These are phyloP conservation scores for Hylaea fasciaria DNA, from an alignment of 2,888 invertebrate genomes.

Conservation along the genomic window DNA sequence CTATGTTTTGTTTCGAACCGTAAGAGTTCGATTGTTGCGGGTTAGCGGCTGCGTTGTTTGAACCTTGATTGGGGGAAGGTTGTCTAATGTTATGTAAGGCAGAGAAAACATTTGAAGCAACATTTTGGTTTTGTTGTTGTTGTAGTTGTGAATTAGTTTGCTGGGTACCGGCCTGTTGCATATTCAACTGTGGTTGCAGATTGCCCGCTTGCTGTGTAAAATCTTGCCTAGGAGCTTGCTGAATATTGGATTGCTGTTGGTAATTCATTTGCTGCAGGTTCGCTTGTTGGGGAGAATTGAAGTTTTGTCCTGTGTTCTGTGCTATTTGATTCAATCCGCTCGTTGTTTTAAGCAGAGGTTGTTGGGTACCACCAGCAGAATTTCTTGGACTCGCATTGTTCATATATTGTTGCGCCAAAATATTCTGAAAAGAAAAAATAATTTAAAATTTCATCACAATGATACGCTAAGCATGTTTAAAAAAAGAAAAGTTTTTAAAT, in stretches of 20 bases:
- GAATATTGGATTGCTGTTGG: slow-evolving; percentile 50
- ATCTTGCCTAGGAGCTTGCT: slow-evolving; percentile 29
- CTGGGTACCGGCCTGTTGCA: slow-evolving; percentile 27
- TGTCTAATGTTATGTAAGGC: slow-evolving; percentile 28
- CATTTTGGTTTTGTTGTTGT: slow-evolving; percentile 29
- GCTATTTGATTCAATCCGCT: slow-evolving; percentile 16
- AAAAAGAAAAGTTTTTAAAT: not conserved
- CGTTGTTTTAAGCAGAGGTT: slow-evolving; percentile 7
- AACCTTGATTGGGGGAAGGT: slow-evolving; percentile 26
- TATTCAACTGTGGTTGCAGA: slow-evolving; percentile 31
- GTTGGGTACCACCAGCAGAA: slow-evolving; percentile 16
- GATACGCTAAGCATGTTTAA: no score
- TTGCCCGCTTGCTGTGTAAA: slow-evolving; percentile 28
- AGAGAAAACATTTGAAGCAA: slow-evolving; percentile 35
- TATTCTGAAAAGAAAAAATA: slow-evolving; percentile 31
- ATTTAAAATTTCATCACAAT: not conserved
- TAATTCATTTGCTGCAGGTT: slow-evolving; percentile 40
- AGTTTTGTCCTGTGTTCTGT: slow-evolving; percentile 31
- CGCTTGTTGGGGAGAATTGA: slow-evolving; percentile 36
- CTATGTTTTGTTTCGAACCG: not conserved
- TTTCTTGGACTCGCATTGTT: slow-evolving; percentile 25
- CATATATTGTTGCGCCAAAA: slow-evolving; percentile 27
- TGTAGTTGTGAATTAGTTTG: slow-evolving; percentile 32
- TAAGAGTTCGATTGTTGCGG: slow-evolving; percentile 14
- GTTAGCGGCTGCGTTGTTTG: slow-evolving; percentile 9